phyloP scores from a whole-genome alignment of 2,113 vertebrate genomes.

The Columba livia region DNA sequence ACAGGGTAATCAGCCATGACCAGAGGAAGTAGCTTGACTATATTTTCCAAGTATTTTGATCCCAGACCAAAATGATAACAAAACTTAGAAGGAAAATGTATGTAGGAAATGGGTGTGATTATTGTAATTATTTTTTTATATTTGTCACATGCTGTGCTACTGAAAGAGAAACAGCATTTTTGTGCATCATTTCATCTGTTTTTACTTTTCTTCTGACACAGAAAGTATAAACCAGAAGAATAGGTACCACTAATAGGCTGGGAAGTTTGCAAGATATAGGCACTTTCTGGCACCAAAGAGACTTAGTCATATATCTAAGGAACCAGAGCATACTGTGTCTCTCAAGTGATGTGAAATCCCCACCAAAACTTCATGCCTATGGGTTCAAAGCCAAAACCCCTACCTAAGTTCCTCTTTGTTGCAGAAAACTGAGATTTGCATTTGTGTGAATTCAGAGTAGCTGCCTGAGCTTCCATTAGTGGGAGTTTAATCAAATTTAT shows the following conservation, averaged over 20 bases:
- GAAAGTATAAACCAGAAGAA: not conserved
- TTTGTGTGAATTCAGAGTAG: not conserved
- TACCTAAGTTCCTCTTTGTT: not conserved
- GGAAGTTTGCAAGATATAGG: not conserved
- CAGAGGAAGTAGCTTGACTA: not conserved
- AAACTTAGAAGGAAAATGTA: not conserved
- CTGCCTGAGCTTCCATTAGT: not conserved
- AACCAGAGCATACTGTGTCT: not conserved
- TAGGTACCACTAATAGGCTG: not conserved
- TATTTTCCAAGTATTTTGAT: not conserved
- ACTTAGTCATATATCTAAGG: not conserved
- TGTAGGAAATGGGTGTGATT: not conserved
- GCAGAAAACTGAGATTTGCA: not conserved
- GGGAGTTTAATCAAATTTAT: not conserved
- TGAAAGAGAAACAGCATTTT: not conserved
- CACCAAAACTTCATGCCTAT: not conserved
- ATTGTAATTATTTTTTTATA: not conserved
- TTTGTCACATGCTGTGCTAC: fast-evolving
- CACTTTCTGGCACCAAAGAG: not conserved
- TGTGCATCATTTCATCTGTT: not conserved
- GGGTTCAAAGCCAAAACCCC: not conserved
- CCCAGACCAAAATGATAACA: not conserved
- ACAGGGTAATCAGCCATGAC: not conserved
- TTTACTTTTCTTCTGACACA: not conserved
- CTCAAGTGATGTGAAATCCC: not conserved